These are phyloP conservation scores for Passer domesticus DNA, from an alignment of 2,113 vertebrate genomes.

Conservation along the genomic window DNA sequence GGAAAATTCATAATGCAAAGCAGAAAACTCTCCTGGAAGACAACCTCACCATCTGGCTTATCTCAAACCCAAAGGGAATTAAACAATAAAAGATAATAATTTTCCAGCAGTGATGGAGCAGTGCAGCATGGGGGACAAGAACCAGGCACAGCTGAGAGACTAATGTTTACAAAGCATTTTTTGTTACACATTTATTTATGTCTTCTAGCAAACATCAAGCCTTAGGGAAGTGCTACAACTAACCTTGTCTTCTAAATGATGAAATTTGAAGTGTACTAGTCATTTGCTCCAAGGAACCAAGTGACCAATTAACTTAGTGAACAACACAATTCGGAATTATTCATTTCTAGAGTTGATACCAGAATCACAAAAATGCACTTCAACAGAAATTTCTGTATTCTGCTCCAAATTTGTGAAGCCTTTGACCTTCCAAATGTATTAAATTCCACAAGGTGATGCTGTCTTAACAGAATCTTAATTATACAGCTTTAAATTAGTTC, in stretches of 20 bases:
- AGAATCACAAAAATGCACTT: neutral
- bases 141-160: neutral
- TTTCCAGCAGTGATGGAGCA: conserved; percentile 14
- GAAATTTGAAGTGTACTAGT: neutral
- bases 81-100: conserved; percentile 48
- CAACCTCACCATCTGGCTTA: conserved; percentile 44
- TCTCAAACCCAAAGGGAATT: conserved; percentile 37
- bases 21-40: conserved; percentile 10
- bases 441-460: neutral
- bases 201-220: neutral
- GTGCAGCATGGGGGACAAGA: neutral
- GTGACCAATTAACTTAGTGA: neutral
- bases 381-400: neutral
- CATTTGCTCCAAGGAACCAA: neutral
- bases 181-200: neutral
- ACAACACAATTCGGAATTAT: neutral
- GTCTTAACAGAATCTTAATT: neutral
- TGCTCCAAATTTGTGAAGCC: neutral
- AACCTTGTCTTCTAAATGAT: neutral
- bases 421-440: neutral
- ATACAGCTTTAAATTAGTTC: neutral
- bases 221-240: neutral
- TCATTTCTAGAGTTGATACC: neutral
- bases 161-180: neutral
- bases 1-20: conserved; percentile 33